Base-by-base conservation (phyloP, 2,888 invertebrate species). In the Hoplodrina blanda region DNA sequence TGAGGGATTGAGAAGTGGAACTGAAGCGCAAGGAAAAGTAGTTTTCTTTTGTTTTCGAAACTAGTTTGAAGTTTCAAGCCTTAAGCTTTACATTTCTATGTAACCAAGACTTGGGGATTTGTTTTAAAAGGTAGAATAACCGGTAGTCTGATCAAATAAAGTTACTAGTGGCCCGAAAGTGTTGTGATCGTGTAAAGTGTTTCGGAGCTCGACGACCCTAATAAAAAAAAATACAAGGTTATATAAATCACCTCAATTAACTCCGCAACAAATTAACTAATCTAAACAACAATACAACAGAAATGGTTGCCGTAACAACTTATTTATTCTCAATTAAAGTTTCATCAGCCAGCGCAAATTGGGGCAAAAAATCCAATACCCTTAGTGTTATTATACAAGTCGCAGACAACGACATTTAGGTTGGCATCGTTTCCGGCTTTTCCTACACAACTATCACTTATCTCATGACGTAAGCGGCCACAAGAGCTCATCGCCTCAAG, bases 381-480 rank as follows among this genome's bases (percentile, higher is more conserved):
- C 30, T 52, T 49, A 55, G 17, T 44, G 30, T 46, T 66, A 54
- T 63, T 59, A 19, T 30, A 20, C n/a, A 19, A 33, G 33, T 50
- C 20, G 33, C 25, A 46, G 37, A 49, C 50, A 50, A 64, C 64
- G 54, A 44, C 44, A 62, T 57, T 77, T 54, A 70, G 76, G 54
- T 46, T 71, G 41, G 25, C 78, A 33, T 64, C 56, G 46, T 63
- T 77, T 61, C 53, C 53, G 25, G 56, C 55, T 50, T 63, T 60
- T n/a, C 20, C 17, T 57, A 44, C 52, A 61, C 50, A 49, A 64
- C 64, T 46, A 55, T 68, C 61, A 69, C 64, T 69, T 69, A 56
- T 44, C 49, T 67, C 20, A 44, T 78, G 79, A 73, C 79, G 68
- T 78, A 72, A 82, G 57, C 79, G 62, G 49, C 25, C 41, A 44